phyloP scores from a whole-genome alignment of 1,140 invertebrate genomes.

The Drosophila eugracilis region DNA sequence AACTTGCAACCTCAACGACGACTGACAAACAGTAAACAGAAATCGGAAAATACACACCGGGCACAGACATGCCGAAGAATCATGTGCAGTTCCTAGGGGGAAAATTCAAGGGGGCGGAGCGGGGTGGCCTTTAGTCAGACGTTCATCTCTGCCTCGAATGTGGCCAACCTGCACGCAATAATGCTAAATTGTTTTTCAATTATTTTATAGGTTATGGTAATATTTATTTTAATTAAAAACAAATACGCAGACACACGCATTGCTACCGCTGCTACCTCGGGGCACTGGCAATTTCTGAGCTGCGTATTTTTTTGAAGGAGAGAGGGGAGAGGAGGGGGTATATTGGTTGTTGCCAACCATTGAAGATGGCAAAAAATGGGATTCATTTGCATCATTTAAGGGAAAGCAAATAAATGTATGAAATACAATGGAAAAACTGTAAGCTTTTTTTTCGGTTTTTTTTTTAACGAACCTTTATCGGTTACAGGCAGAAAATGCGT shows the following conservation, averaged over 20 bases:
- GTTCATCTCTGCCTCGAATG: neutral
- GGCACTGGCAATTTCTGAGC: slow-evolving; percentile 22
- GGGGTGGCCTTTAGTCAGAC: no score
- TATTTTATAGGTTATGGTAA: slow-evolving; percentile 82
- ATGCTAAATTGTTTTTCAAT: slow-evolving; percentile 84
- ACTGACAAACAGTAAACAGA: slow-evolving; percentile 49
- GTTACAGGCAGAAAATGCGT: slow-evolving; percentile 6
- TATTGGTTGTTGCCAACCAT: neutral
- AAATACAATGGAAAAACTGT: slow-evolving; percentile 14
- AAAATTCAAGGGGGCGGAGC: neutral
- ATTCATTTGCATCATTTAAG: slow-evolving; percentile 54
- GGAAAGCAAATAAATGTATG: slow-evolving; percentile 44
- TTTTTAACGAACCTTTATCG: slow-evolving; percentile 32
- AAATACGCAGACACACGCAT: slow-evolving; percentile 59
- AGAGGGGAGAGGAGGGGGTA: no score
- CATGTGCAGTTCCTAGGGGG: slow-evolving; percentile 4
- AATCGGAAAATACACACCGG: slow-evolving; percentile 34
- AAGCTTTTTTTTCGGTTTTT: slow-evolving; percentile 31
- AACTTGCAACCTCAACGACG: slow-evolving; percentile 28
- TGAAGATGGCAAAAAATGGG: slow-evolving; percentile 29
- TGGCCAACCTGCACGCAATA: slow-evolving; percentile 41
- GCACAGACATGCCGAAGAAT: slow-evolving; percentile 24
- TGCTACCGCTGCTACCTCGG: slow-evolving; percentile 6
- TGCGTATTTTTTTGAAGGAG: slow-evolving; percentile 21
- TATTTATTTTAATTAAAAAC: slow-evolving; percentile 84